Evolutionary conservation across 2,113 vertebrate species (phyloP).

Genomic region (Zosterops japonicus): DNA sequence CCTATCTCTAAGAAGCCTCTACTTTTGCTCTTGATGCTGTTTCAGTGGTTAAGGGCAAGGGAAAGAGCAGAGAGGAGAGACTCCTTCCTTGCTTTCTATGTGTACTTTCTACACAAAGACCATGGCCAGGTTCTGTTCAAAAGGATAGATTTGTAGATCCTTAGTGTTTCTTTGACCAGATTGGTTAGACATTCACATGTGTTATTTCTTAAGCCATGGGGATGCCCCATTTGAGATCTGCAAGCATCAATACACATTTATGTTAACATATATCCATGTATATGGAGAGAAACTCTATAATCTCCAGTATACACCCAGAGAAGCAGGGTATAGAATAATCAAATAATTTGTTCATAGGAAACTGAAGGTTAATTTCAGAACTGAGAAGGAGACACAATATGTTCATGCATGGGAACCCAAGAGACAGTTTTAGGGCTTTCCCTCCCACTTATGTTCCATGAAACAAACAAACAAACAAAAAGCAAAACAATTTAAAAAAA

Average conservation of each 20-base stretch:
- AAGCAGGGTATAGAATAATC: not conserved
- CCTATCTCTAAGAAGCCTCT: not conserved
- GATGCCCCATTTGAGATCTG: not conserved
- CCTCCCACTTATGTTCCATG: not conserved
- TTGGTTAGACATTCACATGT: fast-evolving
- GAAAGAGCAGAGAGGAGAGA: not conserved
- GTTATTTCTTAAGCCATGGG: not conserved
- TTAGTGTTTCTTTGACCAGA: not conserved
- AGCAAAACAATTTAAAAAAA: not conserved
- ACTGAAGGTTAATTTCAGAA: not conserved
- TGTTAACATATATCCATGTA: not conserved
- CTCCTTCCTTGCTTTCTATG: not conserved
- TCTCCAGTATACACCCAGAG: not conserved
- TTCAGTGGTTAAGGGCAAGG: not conserved
- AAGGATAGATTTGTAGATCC: not conserved
- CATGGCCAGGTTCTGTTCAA: not conserved
- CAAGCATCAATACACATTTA: not conserved
- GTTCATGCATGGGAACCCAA: not conserved
- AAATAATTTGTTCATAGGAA: not conserved
- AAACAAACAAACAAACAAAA: not conserved
- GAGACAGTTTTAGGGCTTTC: not conserved
- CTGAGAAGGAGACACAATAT: not conserved
- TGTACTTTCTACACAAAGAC: not conserved
- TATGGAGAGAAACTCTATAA: not conserved
- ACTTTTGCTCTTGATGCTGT: not conserved